phyloP scores from a whole-genome alignment of 2,888 invertebrate species.

The Anticlea derivata region DNA sequence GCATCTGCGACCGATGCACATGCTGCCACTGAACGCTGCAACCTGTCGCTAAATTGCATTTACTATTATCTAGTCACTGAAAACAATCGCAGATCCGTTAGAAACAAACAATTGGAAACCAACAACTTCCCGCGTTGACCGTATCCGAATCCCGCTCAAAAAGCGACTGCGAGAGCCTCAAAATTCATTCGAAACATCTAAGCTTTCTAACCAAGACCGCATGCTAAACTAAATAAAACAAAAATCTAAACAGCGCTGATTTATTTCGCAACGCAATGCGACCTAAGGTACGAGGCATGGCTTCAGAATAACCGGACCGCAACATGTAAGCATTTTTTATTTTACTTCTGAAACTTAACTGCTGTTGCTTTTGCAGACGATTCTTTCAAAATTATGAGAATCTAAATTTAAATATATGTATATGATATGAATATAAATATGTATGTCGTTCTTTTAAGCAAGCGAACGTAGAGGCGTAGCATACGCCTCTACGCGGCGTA shows the following conservation, averaged over 20 bases:
- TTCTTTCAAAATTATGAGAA: too few species aligned
- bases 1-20: constrained; percentile 70
- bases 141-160: too few species aligned
- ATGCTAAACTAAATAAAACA: constrained; percentile 47
- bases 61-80: constrained; percentile 39
- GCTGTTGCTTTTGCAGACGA: constrained; percentile 44
- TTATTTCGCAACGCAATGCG: constrained; percentile 39
- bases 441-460: background rate
- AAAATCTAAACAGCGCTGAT: constrained; percentile 36
- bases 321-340: constrained; percentile 64
- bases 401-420: too few species aligned
- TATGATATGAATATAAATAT: too few species aligned
- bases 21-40: constrained; percentile 67
- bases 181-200: background rate
- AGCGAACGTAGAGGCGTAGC: background rate
- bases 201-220: constrained; percentile 54
- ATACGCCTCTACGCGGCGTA: constrained; percentile 2
- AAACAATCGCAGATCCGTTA: background rate
- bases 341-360: constrained; percentile 46
- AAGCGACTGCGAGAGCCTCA: too few species aligned
- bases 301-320: constrained; percentile 76
- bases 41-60: constrained; percentile 61
- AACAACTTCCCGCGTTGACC: too few species aligned
- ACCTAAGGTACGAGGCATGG: constrained; percentile 72
- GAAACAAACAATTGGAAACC: background rate